Evolutionary conservation across 2,797 vertebrate species (phyloP).

Genomic region (Dromococcyx pavoninus): DNA sequence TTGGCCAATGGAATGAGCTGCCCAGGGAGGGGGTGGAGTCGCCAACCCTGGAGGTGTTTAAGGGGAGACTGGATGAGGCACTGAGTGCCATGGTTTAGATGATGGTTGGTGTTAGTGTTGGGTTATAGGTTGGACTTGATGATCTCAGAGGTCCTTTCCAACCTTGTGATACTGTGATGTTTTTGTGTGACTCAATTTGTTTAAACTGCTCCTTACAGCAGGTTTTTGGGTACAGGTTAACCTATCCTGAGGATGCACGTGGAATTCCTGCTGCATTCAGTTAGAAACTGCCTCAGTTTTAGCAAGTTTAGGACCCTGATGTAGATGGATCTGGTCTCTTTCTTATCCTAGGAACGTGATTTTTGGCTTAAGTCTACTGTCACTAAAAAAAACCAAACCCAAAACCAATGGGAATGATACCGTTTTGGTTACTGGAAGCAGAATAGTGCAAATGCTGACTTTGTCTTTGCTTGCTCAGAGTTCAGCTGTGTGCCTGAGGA

Average conservation of each 20-base stretch:
- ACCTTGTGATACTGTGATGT: no score
- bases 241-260: neutral
- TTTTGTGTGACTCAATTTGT: neutral
- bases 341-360: neutral
- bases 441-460: neutral
- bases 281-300: neutral
- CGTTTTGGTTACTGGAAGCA: neutral
- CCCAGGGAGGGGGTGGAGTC: no score
- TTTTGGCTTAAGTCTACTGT: neutral
- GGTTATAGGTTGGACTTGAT: no score
- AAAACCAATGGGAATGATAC: neutral
- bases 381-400: neutral
- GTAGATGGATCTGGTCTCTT: neutral
- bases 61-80: no score
- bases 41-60: no score
- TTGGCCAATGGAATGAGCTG: no score
- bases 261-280: neutral
- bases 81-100: no score
- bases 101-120: no score
- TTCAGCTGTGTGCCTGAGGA: neutral
- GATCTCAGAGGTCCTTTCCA: no score
- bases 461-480: neutral
- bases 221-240: neutral
- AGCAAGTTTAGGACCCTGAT: neutral
- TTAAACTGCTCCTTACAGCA: neutral